Conservation (phyloP, 2,113 vertebrate genomes). For the Nycticebus coucang region DNA sequence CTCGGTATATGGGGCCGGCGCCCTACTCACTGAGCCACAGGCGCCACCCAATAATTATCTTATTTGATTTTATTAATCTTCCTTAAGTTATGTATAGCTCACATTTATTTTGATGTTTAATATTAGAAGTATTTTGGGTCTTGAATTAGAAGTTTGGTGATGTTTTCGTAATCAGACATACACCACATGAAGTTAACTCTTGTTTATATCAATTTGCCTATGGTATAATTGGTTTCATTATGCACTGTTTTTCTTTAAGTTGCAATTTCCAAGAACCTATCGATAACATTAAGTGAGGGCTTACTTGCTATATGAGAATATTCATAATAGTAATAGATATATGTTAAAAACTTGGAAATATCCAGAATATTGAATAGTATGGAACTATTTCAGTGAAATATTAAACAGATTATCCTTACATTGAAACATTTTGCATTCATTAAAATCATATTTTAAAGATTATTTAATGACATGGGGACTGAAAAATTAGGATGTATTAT, state of each 20-base stretch:
- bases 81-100: not conserved
- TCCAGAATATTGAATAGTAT: not conserved
- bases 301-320: not conserved
- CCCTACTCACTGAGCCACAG: too few species aligned
- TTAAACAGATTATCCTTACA: not conserved
- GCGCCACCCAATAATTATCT: not conserved
- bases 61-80: not conserved
- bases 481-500: not conserved
- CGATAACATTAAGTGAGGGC: not conserved
- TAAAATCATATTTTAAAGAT: not conserved
- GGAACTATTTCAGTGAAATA: not conserved
- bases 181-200: not conserved
- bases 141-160: not conserved
- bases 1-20: too few species aligned
- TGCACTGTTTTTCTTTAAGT: not conserved
- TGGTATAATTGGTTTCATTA: not conserved
- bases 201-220: not conserved
- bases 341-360: not conserved
- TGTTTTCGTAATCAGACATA: not conserved
- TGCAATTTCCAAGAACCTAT: not conserved
- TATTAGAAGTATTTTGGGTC: not conserved
- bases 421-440: not conserved
- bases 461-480: slow-evolving; percentile 3
- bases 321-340: not conserved
- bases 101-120: not conserved